These are phyloP conservation scores for Oceanodroma tethys DNA, from an alignment of 2,113 vertebrate genomes.

Conservation along the genomic window DNA sequence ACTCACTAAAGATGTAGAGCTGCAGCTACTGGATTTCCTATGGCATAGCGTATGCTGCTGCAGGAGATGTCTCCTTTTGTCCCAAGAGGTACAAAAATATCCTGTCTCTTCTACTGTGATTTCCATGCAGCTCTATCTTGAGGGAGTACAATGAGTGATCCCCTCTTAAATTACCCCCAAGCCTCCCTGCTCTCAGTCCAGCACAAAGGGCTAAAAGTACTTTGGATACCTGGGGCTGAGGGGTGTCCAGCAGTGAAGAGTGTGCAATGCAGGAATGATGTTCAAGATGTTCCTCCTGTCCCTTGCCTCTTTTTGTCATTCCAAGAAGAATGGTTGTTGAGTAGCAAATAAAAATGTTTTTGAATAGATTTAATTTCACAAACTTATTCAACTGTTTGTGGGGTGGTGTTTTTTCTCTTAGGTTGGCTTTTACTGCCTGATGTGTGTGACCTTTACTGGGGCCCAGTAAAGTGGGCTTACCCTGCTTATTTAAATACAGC, in stretches of 20 bases:
- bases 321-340: background rate
- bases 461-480: background rate
- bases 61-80: background rate
- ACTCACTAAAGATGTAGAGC: background rate
- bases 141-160: background rate
- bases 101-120: background rate
- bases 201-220: fast-evolving
- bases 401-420: background rate
- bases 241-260: background rate
- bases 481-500: too few species aligned
- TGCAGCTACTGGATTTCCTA: background rate
- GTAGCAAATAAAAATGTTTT: background rate
- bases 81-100: background rate
- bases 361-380: background rate
- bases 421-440: background rate
- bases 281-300: background rate
- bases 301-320: background rate
- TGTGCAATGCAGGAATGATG: background rate
- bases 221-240: fast-evolving
- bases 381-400: background rate
- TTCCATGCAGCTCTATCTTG: background rate
- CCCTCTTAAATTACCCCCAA: background rate
- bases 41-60: background rate
- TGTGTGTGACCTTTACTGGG: background rate
- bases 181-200: background rate